Conservation (phyloP, 1,140 invertebrate genomes). For the Rhyzopertha dominica region DNA sequence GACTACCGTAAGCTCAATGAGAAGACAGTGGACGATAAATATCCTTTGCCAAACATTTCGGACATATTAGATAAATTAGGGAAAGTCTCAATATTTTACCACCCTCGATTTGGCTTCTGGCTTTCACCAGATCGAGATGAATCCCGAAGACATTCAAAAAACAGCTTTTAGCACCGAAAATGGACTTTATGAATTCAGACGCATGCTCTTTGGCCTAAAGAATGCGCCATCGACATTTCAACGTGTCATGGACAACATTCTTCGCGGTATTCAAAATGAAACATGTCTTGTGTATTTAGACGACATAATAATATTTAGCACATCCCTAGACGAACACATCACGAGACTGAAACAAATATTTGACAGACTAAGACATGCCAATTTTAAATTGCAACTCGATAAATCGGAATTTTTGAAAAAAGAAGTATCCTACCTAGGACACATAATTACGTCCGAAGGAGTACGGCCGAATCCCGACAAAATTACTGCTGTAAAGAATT, state of each 20-base stretch:
- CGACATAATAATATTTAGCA: slow-evolving; percentile 35
- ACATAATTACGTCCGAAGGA: slow-evolving; percentile 1
- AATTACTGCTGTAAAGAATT: neutral
- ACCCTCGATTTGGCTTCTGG: slow-evolving; percentile 44
- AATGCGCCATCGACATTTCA: slow-evolving; percentile 15
- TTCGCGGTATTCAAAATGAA: slow-evolving; percentile 7
- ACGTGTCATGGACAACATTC: slow-evolving; percentile 18
- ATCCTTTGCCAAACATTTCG: slow-evolving; percentile 46
- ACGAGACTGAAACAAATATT: slow-evolving; percentile 33
- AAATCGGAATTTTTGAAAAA: slow-evolving; percentile 31
- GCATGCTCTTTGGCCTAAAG: slow-evolving; percentile 31
- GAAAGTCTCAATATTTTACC: slow-evolving; percentile 36
- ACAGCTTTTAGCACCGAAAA: slow-evolving; percentile 39
- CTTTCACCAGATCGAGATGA: slow-evolving; percentile 41
- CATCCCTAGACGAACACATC: slow-evolving; percentile 36
- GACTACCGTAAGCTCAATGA: slow-evolving; percentile 44
- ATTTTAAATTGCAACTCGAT: slow-evolving; percentile 21
- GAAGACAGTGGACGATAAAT: slow-evolving; percentile 44
- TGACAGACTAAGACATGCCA: slow-evolving; percentile 15
- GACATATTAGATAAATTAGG: slow-evolving; percentile 37
- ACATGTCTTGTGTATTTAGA: slow-evolving; percentile 36
- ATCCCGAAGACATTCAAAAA: slow-evolving; percentile 36
- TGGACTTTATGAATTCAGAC: slow-evolving; percentile 29
- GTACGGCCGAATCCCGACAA: slow-evolving; percentile 8
- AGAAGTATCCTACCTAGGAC: slow-evolving; percentile 21